Conservation (phyloP, 2,113 vertebrate species). For the Sander vitreus region DNA sequence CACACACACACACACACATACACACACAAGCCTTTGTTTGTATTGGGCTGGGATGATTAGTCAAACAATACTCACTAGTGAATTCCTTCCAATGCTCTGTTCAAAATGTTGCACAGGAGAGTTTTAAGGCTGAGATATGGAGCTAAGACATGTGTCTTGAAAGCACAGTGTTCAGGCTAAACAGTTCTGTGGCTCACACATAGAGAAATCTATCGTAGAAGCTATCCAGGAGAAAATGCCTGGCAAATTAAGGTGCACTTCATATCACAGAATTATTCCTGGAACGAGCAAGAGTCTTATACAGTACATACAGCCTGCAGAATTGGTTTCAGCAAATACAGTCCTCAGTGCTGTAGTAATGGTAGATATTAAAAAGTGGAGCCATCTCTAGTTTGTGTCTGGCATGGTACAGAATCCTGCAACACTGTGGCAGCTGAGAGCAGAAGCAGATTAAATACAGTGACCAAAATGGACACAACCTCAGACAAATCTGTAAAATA, state of each 20-base stretch:
- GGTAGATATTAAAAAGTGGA: not conserved
- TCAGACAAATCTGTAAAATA: not conserved
- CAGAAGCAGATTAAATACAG: not conserved
- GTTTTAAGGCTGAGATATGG: not conserved
- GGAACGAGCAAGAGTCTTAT: not conserved
- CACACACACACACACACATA: constrained; percentile 27
- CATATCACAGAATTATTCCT: not conserved
- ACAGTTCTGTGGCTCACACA: not conserved
- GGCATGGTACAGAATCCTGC: not conserved
- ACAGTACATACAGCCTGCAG: not conserved
- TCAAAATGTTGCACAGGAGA: not conserved
- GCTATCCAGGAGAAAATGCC: not conserved
- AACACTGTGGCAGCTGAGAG: not conserved
- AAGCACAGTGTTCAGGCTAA: too few relatives aligned
- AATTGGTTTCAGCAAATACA: not conserved
- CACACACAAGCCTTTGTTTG: constrained; percentile 36
- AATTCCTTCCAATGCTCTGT: not conserved
- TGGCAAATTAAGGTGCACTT: not conserved
- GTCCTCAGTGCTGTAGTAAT: not conserved
- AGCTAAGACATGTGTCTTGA: not conserved
- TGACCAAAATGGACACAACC: not conserved
- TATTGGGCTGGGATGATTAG: not conserved
- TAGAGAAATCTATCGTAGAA: not conserved
- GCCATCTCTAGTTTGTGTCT: not conserved
- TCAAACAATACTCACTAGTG: not conserved